A percentile compares a stretch with the other conserved stretches of the same genome.
Evolutionary conservation across 2,113 vertebrate genomes (phyloP).

Genomic region (Toxotes chatareus): DNA sequence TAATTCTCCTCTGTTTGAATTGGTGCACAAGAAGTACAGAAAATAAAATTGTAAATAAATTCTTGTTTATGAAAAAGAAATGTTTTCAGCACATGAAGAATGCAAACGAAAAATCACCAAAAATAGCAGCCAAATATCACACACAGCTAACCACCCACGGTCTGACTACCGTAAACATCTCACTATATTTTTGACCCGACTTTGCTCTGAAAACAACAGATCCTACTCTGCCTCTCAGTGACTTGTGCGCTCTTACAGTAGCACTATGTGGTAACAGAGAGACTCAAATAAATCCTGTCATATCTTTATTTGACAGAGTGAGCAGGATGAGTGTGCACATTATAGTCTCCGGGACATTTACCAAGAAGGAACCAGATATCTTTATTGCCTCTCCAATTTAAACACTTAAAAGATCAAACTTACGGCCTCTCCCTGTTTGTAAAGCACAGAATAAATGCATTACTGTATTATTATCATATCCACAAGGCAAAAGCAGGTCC

Average conservation of each 20-base stretch:
- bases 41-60: background rate
- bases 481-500: background rate
- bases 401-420: conserved; percentile 43
- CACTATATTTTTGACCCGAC: background rate
- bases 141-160: background rate
- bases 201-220: background rate
- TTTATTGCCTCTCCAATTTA: conserved; percentile 53
- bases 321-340: conserved; percentile 30
- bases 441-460: conserved; percentile 22
- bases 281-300: conserved; percentile 17
- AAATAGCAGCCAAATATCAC: background rate
- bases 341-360: conserved; percentile 32
- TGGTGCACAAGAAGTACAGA: background rate
- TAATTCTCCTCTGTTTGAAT: background rate
- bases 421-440: conserved; percentile 16
- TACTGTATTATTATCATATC: conserved; percentile 16
- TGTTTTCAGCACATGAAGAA: background rate
- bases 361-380: conserved; percentile 59
- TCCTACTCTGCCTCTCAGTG: background rate
- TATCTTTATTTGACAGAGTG: conserved; percentile 15
- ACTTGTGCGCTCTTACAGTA: background rate
- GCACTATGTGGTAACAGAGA: background rate
- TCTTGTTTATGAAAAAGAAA: background rate
- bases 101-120: background rate
- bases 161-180: background rate